Evolutionary conservation across 30 jellyfish, hydroid and myxozoan genomes (phyloP).

Genomic region (Aurelia coerulea): DNA sequence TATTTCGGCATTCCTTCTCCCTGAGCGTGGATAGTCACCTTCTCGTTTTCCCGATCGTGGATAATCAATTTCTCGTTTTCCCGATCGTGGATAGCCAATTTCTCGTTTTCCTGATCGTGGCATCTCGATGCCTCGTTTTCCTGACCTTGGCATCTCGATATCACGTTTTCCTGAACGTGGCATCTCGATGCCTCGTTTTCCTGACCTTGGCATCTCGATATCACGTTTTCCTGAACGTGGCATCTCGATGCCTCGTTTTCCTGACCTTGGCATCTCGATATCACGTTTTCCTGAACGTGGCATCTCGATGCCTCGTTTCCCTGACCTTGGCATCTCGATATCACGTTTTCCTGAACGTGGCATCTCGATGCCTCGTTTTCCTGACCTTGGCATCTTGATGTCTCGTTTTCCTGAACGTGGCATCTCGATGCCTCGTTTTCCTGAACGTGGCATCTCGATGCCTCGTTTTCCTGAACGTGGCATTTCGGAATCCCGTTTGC

Average conservation of each 20-base stretch:
- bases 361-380: conserved; percentile 23
- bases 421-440: not conserved
- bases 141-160: not conserved
- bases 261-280: not conserved
- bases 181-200: not conserved
- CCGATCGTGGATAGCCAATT: conserved; percentile 18
- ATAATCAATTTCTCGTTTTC: conserved; percentile 24
- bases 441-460: conserved; percentile 1
- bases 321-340: not conserved
- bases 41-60: conserved; percentile 21
- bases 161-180: not conserved
- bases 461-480: not conserved
- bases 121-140: not conserved
- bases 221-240: not conserved
- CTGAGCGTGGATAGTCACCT: conserved; percentile 40
- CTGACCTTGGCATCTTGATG: conserved; percentile 13
- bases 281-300: conserved; percentile 18
- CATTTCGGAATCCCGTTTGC: not conserved
- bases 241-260: not conserved
- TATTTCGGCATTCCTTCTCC: conserved; percentile 8
- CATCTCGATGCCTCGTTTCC: not conserved
- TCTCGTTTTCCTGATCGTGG: conserved; percentile 21
- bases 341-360: conserved; percentile 36
- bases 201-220: too few species aligned
- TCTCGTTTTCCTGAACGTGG: conserved; percentile 25